Conservation (phyloP, 2,888 invertebrate species). For the Azorinus chamasolen region DNA sequence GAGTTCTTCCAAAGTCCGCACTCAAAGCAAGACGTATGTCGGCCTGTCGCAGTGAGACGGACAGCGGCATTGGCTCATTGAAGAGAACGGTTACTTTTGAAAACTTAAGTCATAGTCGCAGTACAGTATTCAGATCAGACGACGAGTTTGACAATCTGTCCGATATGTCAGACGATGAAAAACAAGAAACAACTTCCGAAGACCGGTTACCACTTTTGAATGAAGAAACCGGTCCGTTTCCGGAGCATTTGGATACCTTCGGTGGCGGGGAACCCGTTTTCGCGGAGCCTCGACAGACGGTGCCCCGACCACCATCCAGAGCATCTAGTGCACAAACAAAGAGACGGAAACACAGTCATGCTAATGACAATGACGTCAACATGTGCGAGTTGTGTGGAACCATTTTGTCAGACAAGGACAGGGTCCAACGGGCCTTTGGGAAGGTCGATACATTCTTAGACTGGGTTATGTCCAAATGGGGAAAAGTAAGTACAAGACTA, state of each 20-base stretch:
- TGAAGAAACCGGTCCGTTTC: constrained; percentile 12
- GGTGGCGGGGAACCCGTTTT: constrained; percentile 34
- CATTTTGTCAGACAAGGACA: constrained; percentile 46
- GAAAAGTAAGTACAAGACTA: constrained; percentile 45
- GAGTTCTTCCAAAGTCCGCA: constrained; percentile 37
- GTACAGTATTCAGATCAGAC: constrained; percentile 46
- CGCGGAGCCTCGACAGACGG: neutral
- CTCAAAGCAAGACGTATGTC: constrained; percentile 42
- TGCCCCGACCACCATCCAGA: constrained; percentile 22
- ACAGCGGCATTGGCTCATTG: constrained; percentile 59
- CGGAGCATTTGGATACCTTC: constrained; percentile 58
- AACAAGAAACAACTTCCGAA: neutral
- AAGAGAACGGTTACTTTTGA: constrained; percentile 62
- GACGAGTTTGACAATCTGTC: constrained; percentile 60
- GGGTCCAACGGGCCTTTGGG: constrained; percentile 43
- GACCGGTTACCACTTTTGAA: neutral
- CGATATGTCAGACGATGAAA: constrained; percentile 32
- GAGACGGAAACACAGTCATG: constrained; percentile 36
- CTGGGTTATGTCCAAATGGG: constrained; percentile 66
- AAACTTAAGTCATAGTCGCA: constrained; percentile 54
- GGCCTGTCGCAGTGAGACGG: constrained; percentile 48
- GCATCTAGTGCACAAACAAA: constrained; percentile 4
- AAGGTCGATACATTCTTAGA: constrained; percentile 59
- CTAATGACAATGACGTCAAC: constrained; percentile 14
- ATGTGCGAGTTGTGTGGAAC: constrained; percentile 58